Evolutionary conservation across 1,140 invertebrate genomes (phyloP), one percentile per base, ranked within the genome.

Genomic region (Melipona quadrifasciata): DNA sequence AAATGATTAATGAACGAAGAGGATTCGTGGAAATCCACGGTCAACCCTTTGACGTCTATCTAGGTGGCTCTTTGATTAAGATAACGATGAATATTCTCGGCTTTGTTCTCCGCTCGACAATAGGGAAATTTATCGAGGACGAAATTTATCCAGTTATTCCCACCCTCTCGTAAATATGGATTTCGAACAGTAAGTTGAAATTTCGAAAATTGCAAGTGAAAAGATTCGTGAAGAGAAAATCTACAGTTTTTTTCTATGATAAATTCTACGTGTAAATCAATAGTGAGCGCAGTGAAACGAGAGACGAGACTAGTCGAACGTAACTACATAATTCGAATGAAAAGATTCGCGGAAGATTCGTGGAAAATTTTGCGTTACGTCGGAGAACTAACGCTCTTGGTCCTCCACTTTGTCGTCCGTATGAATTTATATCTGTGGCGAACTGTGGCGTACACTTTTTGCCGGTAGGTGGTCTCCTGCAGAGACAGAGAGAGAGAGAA

Each of bases 351-450:
- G 72, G 57, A 65, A n/a, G 2, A 14, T 19, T n/a, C n/a, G n/a
- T 61, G 58, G n/a, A 75, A 78, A 86, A 88, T 87, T 75, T 57
- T 83, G 71, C 86, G 86, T 82, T 87, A 85, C 78, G 73, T 74
- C 19, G 34, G 68, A 21, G 31, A 77, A 86, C 77, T 79, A 84
- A 88, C 80, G 87, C 53, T 64, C n/a, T n/a, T n/a, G n/a, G n/a
- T n/a, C 57, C 51, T 53, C 64, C 27, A 72, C 75, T 86, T 86
- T 76, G 88, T 88, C 73, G 81, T 84, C 34, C 77, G 74, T 83
- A 84, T 80, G 72, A 88, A 89, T 89, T 86, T 88, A 81, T 89
- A 85, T 79, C 64, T 31, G 74, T 83, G 64, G 68, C 47, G 80
- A 70, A 77, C 82, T 31, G 74, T 83, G 64, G 68, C 47, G 80